These are phyloP conservation scores for Tamias sibiricus DNA, from an alignment of 2,113 vertebrate genomes.

Conservation along the genomic window DNA sequence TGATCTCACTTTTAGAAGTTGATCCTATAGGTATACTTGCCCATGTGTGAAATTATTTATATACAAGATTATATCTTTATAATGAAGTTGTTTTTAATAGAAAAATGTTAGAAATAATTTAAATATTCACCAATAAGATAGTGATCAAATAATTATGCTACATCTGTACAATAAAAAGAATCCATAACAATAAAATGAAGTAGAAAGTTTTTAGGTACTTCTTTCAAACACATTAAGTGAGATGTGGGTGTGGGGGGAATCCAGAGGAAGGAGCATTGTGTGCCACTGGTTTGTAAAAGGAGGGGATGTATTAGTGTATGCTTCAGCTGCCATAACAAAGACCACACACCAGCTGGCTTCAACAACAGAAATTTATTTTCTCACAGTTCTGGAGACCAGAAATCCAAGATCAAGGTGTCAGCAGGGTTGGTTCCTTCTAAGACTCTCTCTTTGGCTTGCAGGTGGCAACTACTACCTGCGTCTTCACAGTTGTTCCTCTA, in stretches of 20 bases:
- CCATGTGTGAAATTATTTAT: not conserved
- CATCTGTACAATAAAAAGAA: not conserved
- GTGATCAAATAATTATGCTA: not conserved
- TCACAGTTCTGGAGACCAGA: not conserved
- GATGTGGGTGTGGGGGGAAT: not conserved
- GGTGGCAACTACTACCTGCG: not conserved
- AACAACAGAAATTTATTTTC: not conserved
- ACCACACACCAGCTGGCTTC: not conserved
- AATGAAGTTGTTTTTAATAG: not conserved
- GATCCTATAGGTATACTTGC: not conserved
- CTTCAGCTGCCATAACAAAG: not conserved
- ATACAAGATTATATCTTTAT: not conserved
- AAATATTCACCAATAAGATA: not conserved
- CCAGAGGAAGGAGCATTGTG: not conserved
- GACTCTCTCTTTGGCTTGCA: not conserved
- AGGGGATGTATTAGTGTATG: not conserved
- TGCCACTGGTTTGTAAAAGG: not conserved
- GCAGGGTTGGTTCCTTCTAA: not conserved
- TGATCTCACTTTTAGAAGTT: not conserved
- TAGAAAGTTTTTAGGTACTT: not conserved
- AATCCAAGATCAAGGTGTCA: not conserved
- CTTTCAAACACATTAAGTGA: not conserved
- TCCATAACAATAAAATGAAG: not conserved
- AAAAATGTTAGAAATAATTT: not conserved
- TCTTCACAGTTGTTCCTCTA: not conserved